A percentile compares a stretch with the other conserved stretches of the same genome.
phyloP scores from a whole-genome alignment of 2,888 invertebrate species.

The Tiliacea aurago region DNA sequence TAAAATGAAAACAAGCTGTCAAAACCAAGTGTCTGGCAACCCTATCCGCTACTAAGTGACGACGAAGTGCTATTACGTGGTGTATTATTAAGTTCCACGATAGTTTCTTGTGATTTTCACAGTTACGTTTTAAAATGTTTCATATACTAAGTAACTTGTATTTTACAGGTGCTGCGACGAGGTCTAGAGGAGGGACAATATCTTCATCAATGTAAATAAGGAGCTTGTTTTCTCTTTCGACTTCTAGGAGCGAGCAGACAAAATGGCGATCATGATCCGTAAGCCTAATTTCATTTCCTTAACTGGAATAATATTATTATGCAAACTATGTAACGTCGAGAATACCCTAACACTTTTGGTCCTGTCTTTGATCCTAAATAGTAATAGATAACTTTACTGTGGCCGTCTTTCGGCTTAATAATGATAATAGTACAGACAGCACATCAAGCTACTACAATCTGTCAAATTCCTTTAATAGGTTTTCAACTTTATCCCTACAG shows the following conservation, averaged over 20 bases:
- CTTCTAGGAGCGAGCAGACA: conserved; percentile 46
- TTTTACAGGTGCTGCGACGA: conserved; percentile 61
- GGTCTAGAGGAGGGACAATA: conserved; percentile 37
- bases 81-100: conserved; percentile 41
- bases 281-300: conserved; percentile 19
- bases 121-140: conserved; percentile 15
- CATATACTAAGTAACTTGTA: conserved; percentile 11
- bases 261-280: conserved; percentile 75
- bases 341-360: background rate
- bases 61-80: conserved; percentile 33
- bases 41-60: conserved; percentile 32
- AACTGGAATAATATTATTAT: conserved; percentile 2
- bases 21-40: conserved; percentile 13
- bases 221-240: conserved; percentile 27
- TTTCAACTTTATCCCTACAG: too few species aligned
- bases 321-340: background rate
- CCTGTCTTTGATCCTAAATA: background rate
- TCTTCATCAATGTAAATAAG: conserved; percentile 55
- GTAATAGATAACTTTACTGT: background rate
- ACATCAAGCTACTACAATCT: too few species aligned
- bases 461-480: too few species aligned
- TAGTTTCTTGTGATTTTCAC: conserved; percentile 29
- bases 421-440: too few species aligned
- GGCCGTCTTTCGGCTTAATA: too few species aligned
- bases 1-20: conserved; percentile 1